Evolutionary conservation across 1,140 invertebrate genomes (phyloP).

Genomic region (Bicyclus anynana): DNA sequence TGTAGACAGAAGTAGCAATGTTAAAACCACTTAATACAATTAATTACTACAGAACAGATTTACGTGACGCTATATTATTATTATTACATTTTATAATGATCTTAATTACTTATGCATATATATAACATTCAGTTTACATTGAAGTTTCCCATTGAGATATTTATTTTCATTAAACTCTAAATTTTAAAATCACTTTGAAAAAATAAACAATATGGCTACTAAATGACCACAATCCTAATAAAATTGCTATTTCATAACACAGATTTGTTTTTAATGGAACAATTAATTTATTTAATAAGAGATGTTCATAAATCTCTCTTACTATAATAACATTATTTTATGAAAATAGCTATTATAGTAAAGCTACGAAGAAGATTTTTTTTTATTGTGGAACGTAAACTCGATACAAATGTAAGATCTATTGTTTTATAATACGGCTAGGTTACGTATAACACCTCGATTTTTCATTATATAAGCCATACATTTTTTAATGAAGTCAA

Average conservation of each 20-base stretch:
- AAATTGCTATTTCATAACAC: slow-evolving; percentile 19
- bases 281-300: slow-evolving; percentile 6
- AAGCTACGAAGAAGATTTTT: slow-evolving; percentile 13
- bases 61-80: slow-evolving; percentile 41
- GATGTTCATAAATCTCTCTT: slow-evolving; percentile 4
- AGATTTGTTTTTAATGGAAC: slow-evolving; percentile 12
- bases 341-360: slow-evolving; percentile 13
- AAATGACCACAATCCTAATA: slow-evolving; percentile 14
- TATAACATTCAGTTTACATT: slow-evolving; percentile 58
- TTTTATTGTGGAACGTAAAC: slow-evolving; percentile 8
- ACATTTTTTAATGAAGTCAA: too few species aligned
- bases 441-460: background rate
- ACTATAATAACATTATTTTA: slow-evolving; percentile 9
- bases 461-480: background rate
- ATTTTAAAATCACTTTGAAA: slow-evolving; percentile 20
- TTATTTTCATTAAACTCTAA: slow-evolving; percentile 15
- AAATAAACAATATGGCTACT: slow-evolving; percentile 18
- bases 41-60: slow-evolving; percentile 57
- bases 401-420: background rate
- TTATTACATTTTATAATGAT: slow-evolving; percentile 35
- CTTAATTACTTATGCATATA: slow-evolving; percentile 73
- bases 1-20: slow-evolving; percentile 56
- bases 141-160: slow-evolving; percentile 48
- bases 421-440: background rate
- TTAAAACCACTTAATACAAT: slow-evolving; percentile 58